Base-by-base conservation (phyloP, 2,797 vertebrate species). In the Leuciscus waleckii region DNA sequence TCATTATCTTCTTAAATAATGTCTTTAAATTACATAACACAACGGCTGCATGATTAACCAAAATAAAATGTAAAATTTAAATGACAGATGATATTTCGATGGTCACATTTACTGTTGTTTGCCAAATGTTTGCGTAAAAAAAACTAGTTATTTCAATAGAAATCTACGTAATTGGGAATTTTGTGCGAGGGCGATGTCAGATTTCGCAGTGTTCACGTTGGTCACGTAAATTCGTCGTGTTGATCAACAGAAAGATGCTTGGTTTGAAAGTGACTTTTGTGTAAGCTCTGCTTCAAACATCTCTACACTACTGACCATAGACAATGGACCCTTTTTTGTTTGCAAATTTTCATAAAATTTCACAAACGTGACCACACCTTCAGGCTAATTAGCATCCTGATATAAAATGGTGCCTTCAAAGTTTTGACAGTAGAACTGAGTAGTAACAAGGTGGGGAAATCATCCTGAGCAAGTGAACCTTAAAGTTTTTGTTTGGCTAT, bases 401-500 rank as follows among this genome's bases (percentile, higher is more conserved):
- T 75, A 54, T 75, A 54, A 51, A 74, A 19, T 23, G 49, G 6
- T 16, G 2, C 21, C 26, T 82, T 63, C 7, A 63, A 43, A 17
- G 0, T 49, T 82, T 74, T 63, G 19, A 82, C 26, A 63, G 69
- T 49, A 73, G 10, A 71, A 63, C 39, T 46, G 37, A 73, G 37
- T 61, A 61, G 35, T 23, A 32, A 19, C 19, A 74, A 2, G 46
- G 16, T 49, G 35, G 3, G 14, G 9, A 41, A 37, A 63, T 37
- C 49, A 69, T 49, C 51, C 78, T 49, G 70, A 77, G 71, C 79
- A 86, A 86, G 76, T 41, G 61, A 86, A 85, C 76, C 71, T 41
- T 76, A 74, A 41, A 58, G 69, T 68, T 88, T 85, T 81, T 88
- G 77, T 85, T 73, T 51, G 79, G 67, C 39, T 81, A 76, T 85